Percentiles rank a stretch among this genome's conserved stretches.
Conservation (phyloP, 2,888 invertebrate genomes). For the Hoplodrina ambigua region DNA sequence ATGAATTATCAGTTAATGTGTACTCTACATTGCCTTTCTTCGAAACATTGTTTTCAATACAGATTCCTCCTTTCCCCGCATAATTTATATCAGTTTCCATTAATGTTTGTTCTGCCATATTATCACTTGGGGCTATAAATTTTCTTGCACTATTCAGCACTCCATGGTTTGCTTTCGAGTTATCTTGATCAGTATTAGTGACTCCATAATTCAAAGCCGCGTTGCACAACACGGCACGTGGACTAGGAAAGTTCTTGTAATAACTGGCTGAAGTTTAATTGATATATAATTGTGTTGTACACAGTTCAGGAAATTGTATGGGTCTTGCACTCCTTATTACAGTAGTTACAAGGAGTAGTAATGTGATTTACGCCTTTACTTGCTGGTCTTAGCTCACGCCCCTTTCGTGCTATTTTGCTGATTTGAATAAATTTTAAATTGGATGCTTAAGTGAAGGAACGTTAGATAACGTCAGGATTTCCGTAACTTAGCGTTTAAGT, state of each 20-base stretch:
- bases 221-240: slow-evolving; percentile 76
- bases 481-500: slow-evolving; percentile 17
- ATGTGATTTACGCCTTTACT: slow-evolving; percentile 51
- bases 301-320: slow-evolving; percentile 60
- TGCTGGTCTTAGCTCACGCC: slow-evolving; percentile 39
- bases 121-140: slow-evolving; percentile 75
- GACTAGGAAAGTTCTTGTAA: slow-evolving; percentile 65
- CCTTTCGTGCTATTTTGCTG: slow-evolving; percentile 38
- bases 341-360: slow-evolving; percentile 45
- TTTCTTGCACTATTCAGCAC: slow-evolving; percentile 67
- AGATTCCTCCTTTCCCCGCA: slow-evolving; percentile 56
- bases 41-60: slow-evolving; percentile 40
- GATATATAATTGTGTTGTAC: slow-evolving; percentile 67
- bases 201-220: slow-evolving; percentile 73
- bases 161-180: slow-evolving; percentile 65
- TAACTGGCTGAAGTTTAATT: slow-evolving; percentile 68
- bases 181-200: slow-evolving; percentile 79
- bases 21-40: slow-evolving; percentile 34
- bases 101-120: slow-evolving; percentile 57
- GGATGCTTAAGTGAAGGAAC: slow-evolving; percentile 23
- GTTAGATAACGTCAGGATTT: slow-evolving; percentile 38
- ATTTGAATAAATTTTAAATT: slow-evolving; percentile 43
- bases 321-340: slow-evolving; percentile 42
- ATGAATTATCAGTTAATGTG: slow-evolving; percentile 39
- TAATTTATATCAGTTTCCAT: slow-evolving; percentile 67